Evolutionary conservation across 2,113 vertebrate genomes (phyloP), one percentile per base, ranked within the genome.

Genomic region (Propithecus coquereli): DNA sequence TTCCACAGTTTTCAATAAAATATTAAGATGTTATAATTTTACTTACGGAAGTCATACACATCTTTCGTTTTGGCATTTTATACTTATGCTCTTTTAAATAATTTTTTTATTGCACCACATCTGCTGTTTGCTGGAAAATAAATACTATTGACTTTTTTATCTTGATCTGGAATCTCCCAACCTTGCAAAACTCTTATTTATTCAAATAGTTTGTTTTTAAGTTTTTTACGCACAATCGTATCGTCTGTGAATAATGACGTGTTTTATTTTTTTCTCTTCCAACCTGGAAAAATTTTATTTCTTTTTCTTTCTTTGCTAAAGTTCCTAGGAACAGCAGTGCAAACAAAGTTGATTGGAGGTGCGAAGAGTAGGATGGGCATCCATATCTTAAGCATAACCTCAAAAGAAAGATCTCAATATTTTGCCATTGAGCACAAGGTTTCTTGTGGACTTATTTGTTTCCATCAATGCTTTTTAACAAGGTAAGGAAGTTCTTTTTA

Each of bases 51-150:
- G 45, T 63, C 20, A 63, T 70, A 47, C 2, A 30, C 1, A 87
- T 65, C 27, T 94, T 96, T 79, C 65, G 40, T 87, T 82, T 81
- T 85, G 79, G 17, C 6, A 92, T 86, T 91, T 89, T 85, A 76
- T 86, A 23, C 81, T 54, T 90, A 76, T 47, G 7, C 6, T 86
- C 13, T 86, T 82, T 81, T 40, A 70, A 89, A n/a, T 81, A 23
- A 85, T 89, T 54, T 57, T 47, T 25, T 45, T 65, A 95, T 54
- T 66, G 61, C 63, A 77, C 57, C 8, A 45, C 57, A 50, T 71
- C 23, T 92, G 25, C 9, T 68, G 8, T 91, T 93, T 94, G 30
- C n/a, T 65, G 7, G 8, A 81, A 94, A 70, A 61, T 45, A 70
- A 86, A 45, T 83, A 57, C 23, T n/a, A 92, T 76, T 68, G 40